A percentile compares a stretch with the other conserved stretches of the same genome.
These are phyloP conservation scores for Anolis sagrei DNA, from an alignment of 2,113 vertebrate genomes.

Conservation along the genomic window DNA sequence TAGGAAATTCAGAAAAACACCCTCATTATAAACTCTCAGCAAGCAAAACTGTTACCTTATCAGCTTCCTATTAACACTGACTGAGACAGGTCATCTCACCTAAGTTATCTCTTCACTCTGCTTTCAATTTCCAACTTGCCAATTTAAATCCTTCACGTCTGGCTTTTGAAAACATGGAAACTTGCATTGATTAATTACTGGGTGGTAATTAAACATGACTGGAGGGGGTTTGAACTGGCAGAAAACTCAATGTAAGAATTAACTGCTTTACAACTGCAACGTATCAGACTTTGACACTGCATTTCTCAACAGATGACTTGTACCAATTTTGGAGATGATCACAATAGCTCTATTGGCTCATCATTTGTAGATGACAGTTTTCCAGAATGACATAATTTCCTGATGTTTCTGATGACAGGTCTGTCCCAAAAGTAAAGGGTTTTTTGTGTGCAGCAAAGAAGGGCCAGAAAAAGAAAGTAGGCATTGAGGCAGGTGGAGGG, in stretches of 20 bases:
- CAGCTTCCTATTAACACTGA: constrained; percentile 19
- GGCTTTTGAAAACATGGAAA: background rate
- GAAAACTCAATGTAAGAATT: background rate
- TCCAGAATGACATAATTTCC: background rate
- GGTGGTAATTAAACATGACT: constrained; percentile 3
- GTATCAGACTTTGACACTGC: background rate
- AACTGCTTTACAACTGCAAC: background rate
- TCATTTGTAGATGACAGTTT: background rate
- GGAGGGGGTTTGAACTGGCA: background rate
- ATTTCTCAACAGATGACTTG: background rate
- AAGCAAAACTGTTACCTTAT: constrained; percentile 31
- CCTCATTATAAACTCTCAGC: constrained; percentile 11
- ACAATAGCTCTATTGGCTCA: background rate
- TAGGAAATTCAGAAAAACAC: constrained; percentile 19
- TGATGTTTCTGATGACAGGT: too few relatives aligned
- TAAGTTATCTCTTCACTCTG: background rate
- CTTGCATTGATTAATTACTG: constrained; percentile 17
- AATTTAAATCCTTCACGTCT: constrained; percentile 8
- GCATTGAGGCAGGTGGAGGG: too few relatives aligned
- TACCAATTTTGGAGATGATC: background rate
- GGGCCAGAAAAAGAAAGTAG: too few relatives aligned
- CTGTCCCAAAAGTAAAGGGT: too few relatives aligned
- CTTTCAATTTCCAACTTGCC: background rate
- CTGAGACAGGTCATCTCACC: background rate
- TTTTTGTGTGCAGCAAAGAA: too few relatives aligned